Evolutionary conservation across 2,113 vertebrate species (phyloP).

Genomic region (Naja naja): DNA sequence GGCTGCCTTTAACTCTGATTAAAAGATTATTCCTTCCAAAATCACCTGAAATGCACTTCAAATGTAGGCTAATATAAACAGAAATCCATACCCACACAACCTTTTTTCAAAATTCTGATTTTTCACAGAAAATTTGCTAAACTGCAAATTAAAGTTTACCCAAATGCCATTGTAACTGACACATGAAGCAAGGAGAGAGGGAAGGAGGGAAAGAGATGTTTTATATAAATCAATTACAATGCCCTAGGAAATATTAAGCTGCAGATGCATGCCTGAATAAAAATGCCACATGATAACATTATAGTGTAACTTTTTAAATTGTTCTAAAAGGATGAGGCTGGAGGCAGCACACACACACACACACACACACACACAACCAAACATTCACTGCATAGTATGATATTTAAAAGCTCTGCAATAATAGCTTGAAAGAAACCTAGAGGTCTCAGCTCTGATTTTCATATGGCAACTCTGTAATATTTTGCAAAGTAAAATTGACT

Average conservation of each 20-base stretch:
- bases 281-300: slow-evolving; percentile 51
- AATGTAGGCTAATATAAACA: not conserved
- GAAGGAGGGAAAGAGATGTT: not conserved
- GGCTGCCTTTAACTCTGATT: not conserved
- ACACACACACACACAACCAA: not conserved
- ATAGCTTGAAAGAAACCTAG: slow-evolving; percentile 58
- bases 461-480: slow-evolving; percentile 67
- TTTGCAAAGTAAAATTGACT: slow-evolving; percentile 81
- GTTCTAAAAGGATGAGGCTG: slow-evolving; percentile 19
- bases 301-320: slow-evolving; percentile 40
- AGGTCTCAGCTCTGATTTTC: slow-evolving; percentile 65
- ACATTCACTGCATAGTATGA: slow-evolving; percentile 43
- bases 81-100: not conserved
- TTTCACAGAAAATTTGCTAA: not conserved
- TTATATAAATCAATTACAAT: slow-evolving; percentile 44
- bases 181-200: not conserved
- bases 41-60: not conserved
- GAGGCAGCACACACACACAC: not conserved
- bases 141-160: not conserved
- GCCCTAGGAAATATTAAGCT: slow-evolving; percentile 42
- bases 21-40: not conserved
- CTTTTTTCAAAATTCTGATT: not conserved
- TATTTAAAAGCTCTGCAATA: slow-evolving; percentile 36
- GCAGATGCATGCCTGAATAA: slow-evolving; percentile 38
- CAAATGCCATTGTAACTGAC: not conserved